These are phyloP conservation scores for Himantopus leucocephalus DNA, from an alignment of 2,113 vertebrate species.

Conservation along the genomic window DNA sequence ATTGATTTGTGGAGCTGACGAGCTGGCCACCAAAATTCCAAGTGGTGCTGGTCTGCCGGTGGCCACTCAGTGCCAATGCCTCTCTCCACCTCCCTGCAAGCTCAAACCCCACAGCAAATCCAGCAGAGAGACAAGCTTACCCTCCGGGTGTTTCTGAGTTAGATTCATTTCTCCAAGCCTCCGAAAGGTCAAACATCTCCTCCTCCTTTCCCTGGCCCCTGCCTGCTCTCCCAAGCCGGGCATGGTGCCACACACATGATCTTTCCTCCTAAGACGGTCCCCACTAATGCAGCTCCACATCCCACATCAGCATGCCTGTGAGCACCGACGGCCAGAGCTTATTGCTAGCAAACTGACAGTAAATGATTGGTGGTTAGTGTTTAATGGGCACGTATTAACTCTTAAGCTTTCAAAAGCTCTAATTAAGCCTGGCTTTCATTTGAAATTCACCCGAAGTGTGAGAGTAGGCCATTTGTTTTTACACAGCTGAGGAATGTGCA, in stretches of 20 bases:
- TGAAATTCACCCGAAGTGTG: not conserved
- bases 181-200: not conserved
- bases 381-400: constrained; percentile 8
- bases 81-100: too few species aligned
- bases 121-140: not conserved
- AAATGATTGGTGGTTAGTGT: not conserved
- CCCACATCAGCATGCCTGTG: rapidly evolving
- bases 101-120: not conserved
- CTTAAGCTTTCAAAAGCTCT: constrained; percentile 24
- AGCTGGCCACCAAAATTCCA: too few species aligned
- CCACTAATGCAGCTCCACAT: not conserved
- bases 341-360: not conserved
- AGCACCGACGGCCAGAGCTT: rapidly evolving
- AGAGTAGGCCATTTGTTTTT: constrained; percentile 35
- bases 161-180: not conserved
- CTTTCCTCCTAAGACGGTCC: not conserved
- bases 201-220: not conserved
- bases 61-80: too few species aligned
- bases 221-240: not conserved
- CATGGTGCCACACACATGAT: rapidly evolving
- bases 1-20: too few species aligned
- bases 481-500: constrained; percentile 20
- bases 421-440: constrained; percentile 54
- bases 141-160: not conserved
- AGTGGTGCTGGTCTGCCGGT: too few species aligned